A percentile compares a stretch with the other conserved stretches of the same genome.
Evolutionary conservation across 2,113 vertebrate genomes (phyloP).

Genomic region (Symphodus melops): DNA sequence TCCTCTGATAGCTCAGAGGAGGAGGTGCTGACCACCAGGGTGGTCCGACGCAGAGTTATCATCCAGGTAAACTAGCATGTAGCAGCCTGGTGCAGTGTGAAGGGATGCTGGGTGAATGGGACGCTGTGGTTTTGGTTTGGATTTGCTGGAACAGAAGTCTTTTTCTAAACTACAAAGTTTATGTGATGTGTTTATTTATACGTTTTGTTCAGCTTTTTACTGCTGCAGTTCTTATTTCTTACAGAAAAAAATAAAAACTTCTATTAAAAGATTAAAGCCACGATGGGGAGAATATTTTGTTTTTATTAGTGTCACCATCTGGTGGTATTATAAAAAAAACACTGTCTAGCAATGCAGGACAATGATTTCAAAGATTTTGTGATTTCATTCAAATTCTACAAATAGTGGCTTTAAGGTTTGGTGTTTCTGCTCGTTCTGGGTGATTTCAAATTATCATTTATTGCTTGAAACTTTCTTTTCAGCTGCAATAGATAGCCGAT

Average conservation of each 20-base stretch:
- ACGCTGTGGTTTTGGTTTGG: not conserved
- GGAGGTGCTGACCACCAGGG: slow-evolving; percentile 94
- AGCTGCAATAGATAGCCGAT: not conserved
- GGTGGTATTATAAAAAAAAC: not conserved
- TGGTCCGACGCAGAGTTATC: slow-evolving; percentile 94
- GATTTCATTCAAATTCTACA: not conserved
- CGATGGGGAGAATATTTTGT: not conserved
- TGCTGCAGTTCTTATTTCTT: not conserved
- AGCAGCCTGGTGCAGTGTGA: slow-evolving; percentile 15
- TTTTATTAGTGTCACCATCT: no score
- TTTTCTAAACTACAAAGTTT: no score
- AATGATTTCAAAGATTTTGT: no score
- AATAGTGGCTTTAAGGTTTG: not conserved
- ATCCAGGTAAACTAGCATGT: slow-evolving; percentile 90
- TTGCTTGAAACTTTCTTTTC: not conserved
- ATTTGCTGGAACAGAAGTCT: not conserved
- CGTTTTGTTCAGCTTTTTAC: not conserved
- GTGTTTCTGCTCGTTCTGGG: not conserved
- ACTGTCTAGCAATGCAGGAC: no score
- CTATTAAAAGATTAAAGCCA: not conserved
- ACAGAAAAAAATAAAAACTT: not conserved
- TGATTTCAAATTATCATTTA: not conserved
- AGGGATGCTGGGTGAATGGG: slow-evolving; percentile 10
- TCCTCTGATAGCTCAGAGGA: slow-evolving; percentile 96
- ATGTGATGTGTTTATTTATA: no score